Percentiles rank a stretch among this genome's conserved stretches.
These are phyloP conservation scores for Aphelinus atriplicis DNA, from an alignment of 1,140 invertebrate species.

Conservation along the genomic window DNA sequence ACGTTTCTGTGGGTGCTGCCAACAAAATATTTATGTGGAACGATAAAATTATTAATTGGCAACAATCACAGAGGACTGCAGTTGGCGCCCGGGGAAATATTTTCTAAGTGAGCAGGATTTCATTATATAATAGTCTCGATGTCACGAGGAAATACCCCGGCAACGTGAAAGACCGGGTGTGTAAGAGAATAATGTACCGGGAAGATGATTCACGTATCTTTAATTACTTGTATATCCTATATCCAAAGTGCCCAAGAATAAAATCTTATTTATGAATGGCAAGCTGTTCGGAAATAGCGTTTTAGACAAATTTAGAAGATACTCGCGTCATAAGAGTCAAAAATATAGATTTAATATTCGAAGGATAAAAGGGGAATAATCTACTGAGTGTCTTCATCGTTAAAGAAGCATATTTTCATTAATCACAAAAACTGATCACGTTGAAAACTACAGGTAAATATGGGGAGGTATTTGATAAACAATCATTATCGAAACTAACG, in stretches of 20 bases:
- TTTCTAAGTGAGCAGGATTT: background rate
- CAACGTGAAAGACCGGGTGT: background rate
- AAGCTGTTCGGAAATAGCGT: background rate
- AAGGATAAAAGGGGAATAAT: background rate
- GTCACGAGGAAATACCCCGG: background rate
- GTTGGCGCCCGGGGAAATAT: background rate
- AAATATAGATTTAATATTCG: background rate
- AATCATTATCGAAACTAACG: too few relatives aligned
- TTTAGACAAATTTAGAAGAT: background rate
- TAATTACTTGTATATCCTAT: background rate
- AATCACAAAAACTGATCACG: too few relatives aligned
- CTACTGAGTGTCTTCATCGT: background rate
- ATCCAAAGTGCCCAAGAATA: conserved; percentile 14
- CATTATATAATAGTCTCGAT: conserved; percentile 22
- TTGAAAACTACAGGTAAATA: too few relatives aligned
- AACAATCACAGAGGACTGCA: background rate
- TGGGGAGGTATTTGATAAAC: too few relatives aligned
- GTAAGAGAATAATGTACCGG: background rate
- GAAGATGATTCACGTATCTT: conserved; percentile 26
- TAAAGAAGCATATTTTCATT: too few relatives aligned
- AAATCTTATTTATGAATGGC: conserved; percentile 8
- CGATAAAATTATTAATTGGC: conserved; percentile 25
- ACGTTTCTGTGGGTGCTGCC: conserved; percentile 5
- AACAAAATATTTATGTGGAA: conserved; percentile 18
- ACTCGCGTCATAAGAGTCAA: background rate